Conservation (phyloP, 1,140 invertebrate species). For the Dysdera silvatica region DNA sequence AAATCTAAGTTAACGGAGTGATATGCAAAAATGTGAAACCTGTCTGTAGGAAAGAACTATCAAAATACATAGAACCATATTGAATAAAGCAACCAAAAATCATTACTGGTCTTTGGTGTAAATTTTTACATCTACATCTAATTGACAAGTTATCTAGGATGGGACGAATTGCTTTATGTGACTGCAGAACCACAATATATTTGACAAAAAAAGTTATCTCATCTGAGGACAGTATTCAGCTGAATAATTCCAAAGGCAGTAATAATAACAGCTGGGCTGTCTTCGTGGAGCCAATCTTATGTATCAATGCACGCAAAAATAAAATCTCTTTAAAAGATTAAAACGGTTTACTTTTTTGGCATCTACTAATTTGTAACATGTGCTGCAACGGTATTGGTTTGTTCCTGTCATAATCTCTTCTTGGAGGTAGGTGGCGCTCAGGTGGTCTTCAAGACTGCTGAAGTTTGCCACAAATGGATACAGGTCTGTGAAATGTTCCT, state of each 20-base stretch:
- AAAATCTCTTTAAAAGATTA: not conserved
- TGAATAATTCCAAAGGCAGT: not conserved
- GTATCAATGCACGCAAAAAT: not conserved
- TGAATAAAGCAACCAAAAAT: no score
- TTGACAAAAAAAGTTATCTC: not conserved
- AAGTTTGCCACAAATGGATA: constrained; percentile 24
- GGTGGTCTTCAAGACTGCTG: constrained; percentile 21
- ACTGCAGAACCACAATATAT: not conserved
- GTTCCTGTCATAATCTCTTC: constrained; percentile 24
- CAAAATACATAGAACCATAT: no score
- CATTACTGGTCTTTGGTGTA: no score
- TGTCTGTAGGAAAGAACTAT: no score
- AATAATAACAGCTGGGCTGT: not conserved
- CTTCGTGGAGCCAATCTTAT: not conserved
- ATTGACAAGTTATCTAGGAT: no score
- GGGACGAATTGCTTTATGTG: no score
- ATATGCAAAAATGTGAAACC: no score
- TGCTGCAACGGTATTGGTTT: constrained; percentile 29
- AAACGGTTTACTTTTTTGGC: constrained; percentile 23
- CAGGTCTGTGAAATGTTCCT: constrained; percentile 29
- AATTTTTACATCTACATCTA: no score
- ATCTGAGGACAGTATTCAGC: not conserved
- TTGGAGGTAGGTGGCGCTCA: constrained; percentile 17
- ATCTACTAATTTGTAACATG: constrained; percentile 25
- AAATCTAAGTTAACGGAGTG: no score